Evolutionary conservation across 2,113 vertebrate genomes (phyloP).

Genomic region (Gobius niger): DNA sequence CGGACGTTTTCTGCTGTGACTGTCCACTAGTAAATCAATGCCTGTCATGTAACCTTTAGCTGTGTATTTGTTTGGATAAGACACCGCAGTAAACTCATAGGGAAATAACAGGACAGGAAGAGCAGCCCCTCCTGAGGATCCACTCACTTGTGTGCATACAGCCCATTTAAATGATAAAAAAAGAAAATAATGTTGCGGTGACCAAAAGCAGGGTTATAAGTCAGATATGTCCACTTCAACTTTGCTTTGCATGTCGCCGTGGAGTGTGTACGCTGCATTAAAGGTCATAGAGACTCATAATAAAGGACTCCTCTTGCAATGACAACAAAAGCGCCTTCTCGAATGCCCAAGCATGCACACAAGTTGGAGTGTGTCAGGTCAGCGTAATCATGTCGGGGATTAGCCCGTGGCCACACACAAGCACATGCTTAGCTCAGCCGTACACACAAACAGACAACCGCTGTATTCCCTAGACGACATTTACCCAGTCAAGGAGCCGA

Average conservation of each 20-base stretch:
- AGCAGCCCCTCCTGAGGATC: too few relatives aligned
- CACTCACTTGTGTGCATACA: too few relatives aligned
- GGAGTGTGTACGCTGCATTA: conserved; percentile 7
- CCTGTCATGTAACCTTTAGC: too few relatives aligned
- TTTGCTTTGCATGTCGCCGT: neutral
- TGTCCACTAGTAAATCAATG: too few relatives aligned
- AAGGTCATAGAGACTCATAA: conserved; percentile 33
- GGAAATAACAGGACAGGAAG: too few relatives aligned
- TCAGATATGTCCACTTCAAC: neutral
- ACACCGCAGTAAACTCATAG: too few relatives aligned
- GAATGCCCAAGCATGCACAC: conserved; percentile 29
- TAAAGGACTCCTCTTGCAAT: conserved; percentile 23
- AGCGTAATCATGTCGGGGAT: conserved; percentile 41
- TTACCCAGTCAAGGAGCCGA: conserved; percentile 42
- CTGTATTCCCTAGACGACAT: conserved; percentile 47
- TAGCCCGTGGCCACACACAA: conserved; percentile 26
- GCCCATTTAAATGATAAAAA: too few relatives aligned
- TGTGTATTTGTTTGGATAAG: too few relatives aligned
- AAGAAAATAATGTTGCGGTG: too few relatives aligned
- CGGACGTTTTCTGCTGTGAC: too few relatives aligned
- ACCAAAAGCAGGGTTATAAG: too few relatives aligned
- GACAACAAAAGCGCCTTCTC: conserved; percentile 50
- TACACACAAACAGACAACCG: conserved; percentile 1
- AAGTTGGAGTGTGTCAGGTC: conserved; percentile 47
- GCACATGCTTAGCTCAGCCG: neutral